Evolutionary conservation across 2,888 invertebrate species (phyloP), one percentile per base, ranked within the genome.

Genomic region (Hemicrepidius hirtus): DNA sequence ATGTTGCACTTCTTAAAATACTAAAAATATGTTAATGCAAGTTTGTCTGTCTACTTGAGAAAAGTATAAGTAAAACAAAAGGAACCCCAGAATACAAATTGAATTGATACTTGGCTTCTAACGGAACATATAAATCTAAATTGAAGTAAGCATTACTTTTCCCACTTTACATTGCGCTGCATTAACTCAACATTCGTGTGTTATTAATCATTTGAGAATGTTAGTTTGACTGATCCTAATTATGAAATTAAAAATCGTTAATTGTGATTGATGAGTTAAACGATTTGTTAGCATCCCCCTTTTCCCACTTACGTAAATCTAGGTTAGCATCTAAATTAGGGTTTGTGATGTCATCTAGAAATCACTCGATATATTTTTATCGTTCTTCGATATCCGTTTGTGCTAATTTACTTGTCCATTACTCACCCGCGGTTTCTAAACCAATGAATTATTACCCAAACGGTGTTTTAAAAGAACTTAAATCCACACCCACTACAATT

Each of bases 261-360:
- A 53, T 53, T 53, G 53, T 53, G 53, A 53, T 53, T 53, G 53
- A 53, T 28, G 53, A 28, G 53, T 32, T 53, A 53, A 28, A 32
- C 53, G 28, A 53, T 53, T 53, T 53, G 28, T 53, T 53, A 16
- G 53, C 13, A 28, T 53, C 21, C 9, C 53, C 28, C 28, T 6
- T 24, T 24, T 13, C 1, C 1, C 6, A 13, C 3, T 44, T 18
- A 13, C 3, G 5, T 2, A 16, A 46, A 46, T 18, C 16, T 16
- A 46, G 46, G 46, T 46, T 13, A 46, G 18, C 13, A 18, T 46
- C 46, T 46, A 46, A 18, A 46, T 46, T 53, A 53, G 53, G 28
- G 24, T 53, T 1, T 6, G 28, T 53, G 53, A 28, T 28, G 28
- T 28, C 53, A 53, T 32, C 13, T 53, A 24, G 24, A 50, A 50